These are phyloP conservation scores for Drosophila ercepeae DNA, from an alignment of 1,140 invertebrate species.

Conservation along the genomic window DNA sequence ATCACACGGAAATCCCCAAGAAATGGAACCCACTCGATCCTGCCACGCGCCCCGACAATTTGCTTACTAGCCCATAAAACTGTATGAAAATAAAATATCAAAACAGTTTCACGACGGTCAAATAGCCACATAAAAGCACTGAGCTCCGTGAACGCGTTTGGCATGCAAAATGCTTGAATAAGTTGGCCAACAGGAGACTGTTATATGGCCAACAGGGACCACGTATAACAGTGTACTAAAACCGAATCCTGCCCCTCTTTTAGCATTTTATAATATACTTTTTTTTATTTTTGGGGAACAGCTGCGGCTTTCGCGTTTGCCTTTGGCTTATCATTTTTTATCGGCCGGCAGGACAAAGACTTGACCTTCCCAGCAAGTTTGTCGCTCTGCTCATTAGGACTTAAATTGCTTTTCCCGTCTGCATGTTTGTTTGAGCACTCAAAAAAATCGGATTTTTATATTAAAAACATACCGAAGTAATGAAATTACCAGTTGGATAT, in stretches of 20 bases:
- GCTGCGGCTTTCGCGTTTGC: slow-evolving; percentile 25
- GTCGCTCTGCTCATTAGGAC: slow-evolving; percentile 63
- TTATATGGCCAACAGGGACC: slow-evolving; percentile 18
- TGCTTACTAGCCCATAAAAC: slow-evolving; percentile 51
- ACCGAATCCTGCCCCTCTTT: background rate
- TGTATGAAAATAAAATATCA: slow-evolving; percentile 39
- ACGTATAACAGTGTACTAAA: slow-evolving; percentile 67
- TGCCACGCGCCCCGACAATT: slow-evolving; percentile 33
- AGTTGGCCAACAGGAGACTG: slow-evolving; percentile 21
- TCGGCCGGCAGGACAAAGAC: slow-evolving; percentile 24
- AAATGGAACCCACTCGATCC: background rate
- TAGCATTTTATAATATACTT: background rate
- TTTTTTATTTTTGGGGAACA: slow-evolving; percentile 4
- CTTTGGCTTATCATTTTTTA: slow-evolving; percentile 68
- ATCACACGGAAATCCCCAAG: slow-evolving; percentile 21
- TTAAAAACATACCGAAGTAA: background rate
- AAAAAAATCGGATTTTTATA: background rate
- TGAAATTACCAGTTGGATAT: background rate
- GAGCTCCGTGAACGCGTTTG: slow-evolving; percentile 26
- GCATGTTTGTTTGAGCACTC: slow-evolving; percentile 1
- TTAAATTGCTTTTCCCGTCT: slow-evolving; percentile 51
- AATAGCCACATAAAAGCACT: slow-evolving; percentile 46
- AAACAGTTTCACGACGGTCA: slow-evolving; percentile 30
- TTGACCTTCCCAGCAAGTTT: slow-evolving; percentile 62
- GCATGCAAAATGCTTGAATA: slow-evolving; percentile 31